Percentiles rank a stretch among this genome's conserved stretches.
These are phyloP conservation scores for Drosophila helvetica DNA, from an alignment of 2,888 invertebrate species.

Conservation along the genomic window DNA sequence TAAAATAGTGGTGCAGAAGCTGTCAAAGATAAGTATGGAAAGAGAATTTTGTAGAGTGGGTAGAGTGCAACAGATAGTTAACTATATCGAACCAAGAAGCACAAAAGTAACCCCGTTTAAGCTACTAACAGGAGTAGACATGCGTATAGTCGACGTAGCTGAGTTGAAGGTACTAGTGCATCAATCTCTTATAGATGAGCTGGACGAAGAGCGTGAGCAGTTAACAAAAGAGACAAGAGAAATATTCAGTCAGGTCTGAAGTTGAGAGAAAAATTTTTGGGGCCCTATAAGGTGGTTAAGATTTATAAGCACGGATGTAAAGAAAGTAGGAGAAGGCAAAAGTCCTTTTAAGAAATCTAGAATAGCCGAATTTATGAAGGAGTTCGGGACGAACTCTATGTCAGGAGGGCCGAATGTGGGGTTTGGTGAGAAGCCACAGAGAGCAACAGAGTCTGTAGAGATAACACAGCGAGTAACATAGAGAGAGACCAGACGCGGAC, in stretches of 20 bases:
- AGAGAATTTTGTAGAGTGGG: conserved; percentile 9
- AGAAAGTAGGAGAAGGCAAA: no score
- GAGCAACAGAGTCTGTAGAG: no score
- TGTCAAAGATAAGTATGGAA: conserved; percentile 10
- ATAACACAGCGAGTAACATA: no score
- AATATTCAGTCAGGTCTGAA: background rate
- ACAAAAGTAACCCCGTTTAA: background rate
- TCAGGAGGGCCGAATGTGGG: no score
- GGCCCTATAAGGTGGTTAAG: background rate
- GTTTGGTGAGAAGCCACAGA: no score
- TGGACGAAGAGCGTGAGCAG: background rate
- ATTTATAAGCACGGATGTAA: background rate
- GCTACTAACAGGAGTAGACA: background rate
- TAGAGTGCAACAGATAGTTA: conserved; percentile 15
- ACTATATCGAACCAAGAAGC: background rate
- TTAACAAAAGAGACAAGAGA: no score
- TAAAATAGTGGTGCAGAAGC: conserved; percentile 20
- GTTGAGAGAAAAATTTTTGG: background rate
- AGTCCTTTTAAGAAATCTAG: no score
- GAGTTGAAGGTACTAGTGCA: background rate
- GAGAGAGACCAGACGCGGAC: no score
- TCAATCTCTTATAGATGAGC: background rate
- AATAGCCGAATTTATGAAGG: no score
- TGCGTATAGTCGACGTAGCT: background rate
- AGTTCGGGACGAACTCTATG: no score